Evolutionary conservation across 2,888 invertebrate species (phyloP).

Genomic region (Myathropa florea): DNA sequence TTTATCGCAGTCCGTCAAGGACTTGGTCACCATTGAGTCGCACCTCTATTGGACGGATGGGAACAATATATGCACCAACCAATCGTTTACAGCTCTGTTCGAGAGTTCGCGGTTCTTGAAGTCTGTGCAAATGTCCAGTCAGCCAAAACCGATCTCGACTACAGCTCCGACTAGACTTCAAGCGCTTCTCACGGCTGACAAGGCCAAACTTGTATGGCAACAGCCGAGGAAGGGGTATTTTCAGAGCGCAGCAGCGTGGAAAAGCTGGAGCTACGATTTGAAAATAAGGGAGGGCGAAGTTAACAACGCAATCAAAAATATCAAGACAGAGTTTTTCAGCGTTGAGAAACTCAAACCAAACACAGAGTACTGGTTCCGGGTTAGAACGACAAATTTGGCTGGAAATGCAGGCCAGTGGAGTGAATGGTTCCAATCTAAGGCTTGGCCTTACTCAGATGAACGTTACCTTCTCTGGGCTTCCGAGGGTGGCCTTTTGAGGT

Average conservation of each 20-base stretch:
- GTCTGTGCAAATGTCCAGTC: slow-evolving; percentile 19
- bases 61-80: slow-evolving; percentile 40
- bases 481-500: slow-evolving; percentile 87
- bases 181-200: slow-evolving; percentile 88
- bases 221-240: slow-evolving; percentile 84
- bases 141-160: slow-evolving; percentile 90
- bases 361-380: slow-evolving; percentile 88
- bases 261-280: slow-evolving; percentile 78
- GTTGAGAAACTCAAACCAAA: slow-evolving; percentile 88
- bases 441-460: slow-evolving; percentile 82
- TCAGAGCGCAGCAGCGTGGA: slow-evolving; percentile 86
- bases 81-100: slow-evolving; percentile 28
- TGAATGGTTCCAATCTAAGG: slow-evolving; percentile 87
- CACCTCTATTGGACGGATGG: slow-evolving; percentile 51
- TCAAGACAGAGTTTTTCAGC: slow-evolving; percentile 84
- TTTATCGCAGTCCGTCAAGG: slow-evolving; percentile 26
- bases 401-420: slow-evolving; percentile 91
- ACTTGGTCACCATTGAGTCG: slow-evolving; percentile 5
- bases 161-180: slow-evolving; percentile 90
- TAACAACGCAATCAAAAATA: slow-evolving; percentile 78
- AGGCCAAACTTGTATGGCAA: slow-evolving; percentile 91
- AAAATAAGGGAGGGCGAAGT: slow-evolving; percentile 78
- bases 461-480: slow-evolving; percentile 87
- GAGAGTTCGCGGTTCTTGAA: slow-evolving; percentile 35
- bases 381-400: slow-evolving; percentile 88